Base-by-base conservation (phyloP, 2,113 vertebrate species). In the Condylura cristata region DNA sequence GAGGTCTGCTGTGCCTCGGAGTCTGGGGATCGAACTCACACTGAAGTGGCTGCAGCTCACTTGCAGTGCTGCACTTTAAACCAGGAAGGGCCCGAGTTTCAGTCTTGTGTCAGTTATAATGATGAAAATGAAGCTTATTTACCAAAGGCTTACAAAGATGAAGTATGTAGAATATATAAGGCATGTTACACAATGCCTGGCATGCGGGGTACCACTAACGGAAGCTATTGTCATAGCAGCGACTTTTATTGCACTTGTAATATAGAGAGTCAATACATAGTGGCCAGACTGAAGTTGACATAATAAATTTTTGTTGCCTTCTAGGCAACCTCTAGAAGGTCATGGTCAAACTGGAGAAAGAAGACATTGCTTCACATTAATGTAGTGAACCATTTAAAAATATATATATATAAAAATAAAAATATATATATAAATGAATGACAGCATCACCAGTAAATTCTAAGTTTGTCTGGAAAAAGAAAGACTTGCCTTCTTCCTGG, bases 281-380 rank as follows among this genome's bases (percentile, higher is more conserved):
- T 85, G 82, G 66, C 56, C 30, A 79, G 87, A 90, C 51, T 71
- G 78, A 92, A 90, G 78, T 78, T 56, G 89, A 5, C n/a, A 86
- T 65, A 89, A 70, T 80, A 82, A 95, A 90, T 75, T 14, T 86
- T 51, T 74, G 28, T 56, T 83, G 24, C 17, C 11, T 24, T 12
- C 24, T 13, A 13, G 48, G 48, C 48, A 51, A 51, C 70, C 39
- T 90, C 68, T 2, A 37, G 24, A 58, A 89, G 39, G 70, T 83
- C 86, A 74, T 85, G 93, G 90, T 84, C 71, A 63, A 51, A 74
- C 17, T 5, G 1, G 24, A 53, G 30, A 63, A 93, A 84, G 26
- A 71, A 86, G 44, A 65, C 20, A 65, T 20, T 16, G 53, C 17
- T 14, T 61, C 4, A 51, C 63, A 18, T 2, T 86, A 85, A 84